These are phyloP conservation scores for Anthrax anthrax DNA, from an alignment of 2,888 invertebrate species.

Conservation along the genomic window DNA sequence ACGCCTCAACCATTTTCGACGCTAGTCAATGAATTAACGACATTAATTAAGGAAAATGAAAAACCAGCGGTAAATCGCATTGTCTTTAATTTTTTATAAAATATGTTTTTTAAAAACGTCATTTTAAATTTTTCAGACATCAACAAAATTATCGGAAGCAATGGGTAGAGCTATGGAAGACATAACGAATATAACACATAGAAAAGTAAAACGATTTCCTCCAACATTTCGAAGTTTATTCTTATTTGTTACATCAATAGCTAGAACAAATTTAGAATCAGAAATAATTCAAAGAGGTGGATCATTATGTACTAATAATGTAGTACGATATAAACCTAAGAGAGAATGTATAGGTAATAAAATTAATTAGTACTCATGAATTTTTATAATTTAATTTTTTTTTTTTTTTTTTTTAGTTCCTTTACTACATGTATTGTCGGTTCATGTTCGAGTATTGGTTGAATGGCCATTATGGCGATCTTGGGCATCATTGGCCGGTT, in stretches of 20 bases:
- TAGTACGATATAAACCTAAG: conserved; percentile 55
- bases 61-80: conserved; percentile 48
- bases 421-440: conserved; percentile 71
- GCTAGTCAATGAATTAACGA: conserved; percentile 35
- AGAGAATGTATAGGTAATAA: conserved; percentile 63
- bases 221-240: conserved; percentile 61
- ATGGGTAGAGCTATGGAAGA: conserved; percentile 90
- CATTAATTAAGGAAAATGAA: conserved; percentile 52
- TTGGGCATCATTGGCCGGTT: conserved; percentile 33
- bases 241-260: conserved; percentile 78
- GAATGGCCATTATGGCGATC: conserved; percentile 44
- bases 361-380: too few species aligned
- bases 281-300: conserved; percentile 86
- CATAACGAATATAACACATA: conserved; percentile 76
- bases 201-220: conserved; percentile 55
- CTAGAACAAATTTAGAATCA: conserved; percentile 82
- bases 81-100: too few species aligned
- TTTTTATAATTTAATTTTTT: background rate
- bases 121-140: too few species aligned
- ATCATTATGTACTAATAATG: conserved; percentile 43
- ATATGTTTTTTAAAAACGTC: too few species aligned
- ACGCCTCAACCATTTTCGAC: conserved; percentile 33
- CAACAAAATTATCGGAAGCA: conserved; percentile 66
- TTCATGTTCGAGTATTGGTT: conserved; percentile 61
- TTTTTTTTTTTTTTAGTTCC: conserved; percentile 48